Evolutionary conservation across 2,888 invertebrate species (phyloP), one percentile per base, ranked within the genome.

Genomic region (Dioctria rufipes): DNA sequence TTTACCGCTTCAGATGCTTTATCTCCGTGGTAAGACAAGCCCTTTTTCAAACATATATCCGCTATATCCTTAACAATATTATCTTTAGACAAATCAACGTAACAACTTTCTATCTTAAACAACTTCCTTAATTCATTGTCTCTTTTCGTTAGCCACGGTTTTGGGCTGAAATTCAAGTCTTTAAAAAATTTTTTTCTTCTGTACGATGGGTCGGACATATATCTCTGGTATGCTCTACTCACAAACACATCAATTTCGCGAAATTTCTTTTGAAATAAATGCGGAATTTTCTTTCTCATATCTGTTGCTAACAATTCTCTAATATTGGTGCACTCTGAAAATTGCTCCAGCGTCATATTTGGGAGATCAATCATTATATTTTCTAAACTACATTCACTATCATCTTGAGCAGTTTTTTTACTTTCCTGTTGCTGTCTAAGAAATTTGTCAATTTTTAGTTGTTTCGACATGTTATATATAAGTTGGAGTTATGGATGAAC

Each of bases 71-170:
- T 8, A 25, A 69, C 49, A 43, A 69, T 37, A 8, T 69, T 69
- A 37, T 51, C 46, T 9, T 49, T 8, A 5, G 9, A 49, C 69
- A 69, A 49, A 9, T 49, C 49, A 37, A 69, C 69, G 39, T 9
- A 49, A 49, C 69, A 69, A n/a, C 6, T 25, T 3, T 46, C 11
- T 49, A 69, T 69, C 3, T 39, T 37, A 13, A 49, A 37, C 8
- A 13, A 25, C 3, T 49, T 69, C 2, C 46, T 13, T 9, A 69
- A 39, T 8, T 49, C 69, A 9, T 49, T 25, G 49, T 69, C 69
- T 37, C 69, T 25, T 69, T 69, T 69, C 8, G 69, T 69, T 8
- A 43, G 8, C 69, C 49, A 69, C 3, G 69, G 69, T 37, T 69
- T 69, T 0, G 69, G 37, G 6, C 49, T 2, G 25, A 49, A 69